A percentile compares a stretch with the other conserved stretches of the same genome.
Evolutionary conservation across 1,140 invertebrate genomes (phyloP).

Genomic region (Drosophila nasuta): DNA sequence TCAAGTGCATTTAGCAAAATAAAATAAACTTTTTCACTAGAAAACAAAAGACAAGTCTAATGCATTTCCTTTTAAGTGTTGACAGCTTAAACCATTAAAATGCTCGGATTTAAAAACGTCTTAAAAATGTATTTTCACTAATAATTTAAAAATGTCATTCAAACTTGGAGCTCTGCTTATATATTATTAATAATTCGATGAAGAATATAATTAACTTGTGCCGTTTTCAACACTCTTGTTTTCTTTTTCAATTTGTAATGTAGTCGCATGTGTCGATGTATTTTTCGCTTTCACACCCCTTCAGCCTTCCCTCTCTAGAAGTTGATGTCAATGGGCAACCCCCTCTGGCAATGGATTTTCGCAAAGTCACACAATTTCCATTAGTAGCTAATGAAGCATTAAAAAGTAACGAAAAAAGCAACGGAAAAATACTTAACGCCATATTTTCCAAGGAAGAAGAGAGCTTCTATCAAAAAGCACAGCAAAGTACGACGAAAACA

Average conservation of each 20-base stretch:
- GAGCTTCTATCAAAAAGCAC: constrained; percentile 69
- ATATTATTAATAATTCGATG: too few relatives aligned
- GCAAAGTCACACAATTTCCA: constrained; percentile 71
- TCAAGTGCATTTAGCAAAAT: too few relatives aligned
- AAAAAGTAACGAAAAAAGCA: constrained; percentile 70
- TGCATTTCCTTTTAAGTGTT: too few relatives aligned
- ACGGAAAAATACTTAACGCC: constrained; percentile 64
- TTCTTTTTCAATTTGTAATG: background rate
- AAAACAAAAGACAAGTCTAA: too few relatives aligned
- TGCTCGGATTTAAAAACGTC: too few relatives aligned
- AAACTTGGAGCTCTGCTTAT: too few relatives aligned
- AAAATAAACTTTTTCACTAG: too few relatives aligned
- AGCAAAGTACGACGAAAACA: constrained; percentile 7
- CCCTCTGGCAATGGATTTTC: constrained; percentile 16
- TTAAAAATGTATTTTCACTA: too few relatives aligned
- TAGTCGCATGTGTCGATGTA: constrained; percentile 10
- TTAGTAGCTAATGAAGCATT: constrained; percentile 81
- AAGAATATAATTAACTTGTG: too few relatives aligned
- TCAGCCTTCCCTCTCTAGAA: too few relatives aligned
- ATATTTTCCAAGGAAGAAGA: constrained; percentile 69
- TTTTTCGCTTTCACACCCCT: constrained; percentile 11
- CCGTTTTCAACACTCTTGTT: background rate
- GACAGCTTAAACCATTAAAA: too few relatives aligned
- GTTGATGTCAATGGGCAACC: background rate
- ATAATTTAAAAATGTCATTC: too few relatives aligned